Conservation (phyloP, 1,140 invertebrate species). For the Diuraphis noxia region DNA sequence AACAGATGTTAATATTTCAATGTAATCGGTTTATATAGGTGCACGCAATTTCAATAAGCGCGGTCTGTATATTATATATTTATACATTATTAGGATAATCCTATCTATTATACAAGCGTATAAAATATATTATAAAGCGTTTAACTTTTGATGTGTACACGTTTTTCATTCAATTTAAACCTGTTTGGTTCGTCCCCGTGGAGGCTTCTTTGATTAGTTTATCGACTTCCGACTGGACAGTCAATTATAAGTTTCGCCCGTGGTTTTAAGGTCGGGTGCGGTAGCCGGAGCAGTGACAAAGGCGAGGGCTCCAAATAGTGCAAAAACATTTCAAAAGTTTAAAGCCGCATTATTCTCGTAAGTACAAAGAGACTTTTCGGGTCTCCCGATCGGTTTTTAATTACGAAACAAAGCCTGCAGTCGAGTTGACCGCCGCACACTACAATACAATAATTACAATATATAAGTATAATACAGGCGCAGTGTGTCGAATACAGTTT, state of each 20-base stretch:
- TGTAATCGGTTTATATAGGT: background rate
- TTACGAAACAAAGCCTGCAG: background rate
- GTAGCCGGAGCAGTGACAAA: background rate
- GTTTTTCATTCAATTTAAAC: conserved; percentile 1
- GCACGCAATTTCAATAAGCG: background rate
- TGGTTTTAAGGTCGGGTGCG: background rate
- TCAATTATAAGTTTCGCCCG: conserved; percentile 37
- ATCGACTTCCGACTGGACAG: conserved; percentile 18
- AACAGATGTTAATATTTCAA: background rate
- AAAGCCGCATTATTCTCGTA: background rate
- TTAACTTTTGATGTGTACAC: background rate
- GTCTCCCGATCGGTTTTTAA: conserved; percentile 1
- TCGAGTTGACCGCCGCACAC: background rate
- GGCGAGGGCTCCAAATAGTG: background rate
- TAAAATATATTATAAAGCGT: background rate
- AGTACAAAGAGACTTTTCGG: conserved; percentile 6
- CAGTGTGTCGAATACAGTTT: background rate
- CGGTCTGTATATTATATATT: background rate
- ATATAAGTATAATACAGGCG: background rate
- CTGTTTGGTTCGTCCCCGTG: background rate
- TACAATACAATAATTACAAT: background rate
- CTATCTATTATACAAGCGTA: background rate
- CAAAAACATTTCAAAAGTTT: conserved; percentile 19
- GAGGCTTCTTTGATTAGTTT: conserved; percentile 19
- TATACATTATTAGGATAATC: background rate